Evolutionary conservation across 2,797 vertebrate species (phyloP).

Genomic region (Ceyx erithaca): DNA sequence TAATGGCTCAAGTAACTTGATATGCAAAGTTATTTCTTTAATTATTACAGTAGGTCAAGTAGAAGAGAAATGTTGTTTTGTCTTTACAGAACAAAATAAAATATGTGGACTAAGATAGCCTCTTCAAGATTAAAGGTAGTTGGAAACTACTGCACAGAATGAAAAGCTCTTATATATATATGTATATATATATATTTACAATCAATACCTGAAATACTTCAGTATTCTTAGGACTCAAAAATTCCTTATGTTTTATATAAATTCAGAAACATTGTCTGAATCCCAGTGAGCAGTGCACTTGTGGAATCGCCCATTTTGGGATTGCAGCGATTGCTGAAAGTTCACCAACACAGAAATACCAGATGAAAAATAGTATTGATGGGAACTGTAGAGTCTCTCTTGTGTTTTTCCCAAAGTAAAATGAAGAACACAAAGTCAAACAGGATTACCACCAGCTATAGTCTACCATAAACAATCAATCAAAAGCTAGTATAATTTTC

Average conservation of each 20-base stretch:
- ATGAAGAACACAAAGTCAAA: background rate
- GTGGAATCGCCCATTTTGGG: background rate
- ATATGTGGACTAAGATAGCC: background rate
- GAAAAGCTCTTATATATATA: background rate
- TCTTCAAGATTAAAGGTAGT: background rate
- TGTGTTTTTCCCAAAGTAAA: background rate
- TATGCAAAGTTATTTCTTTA: background rate
- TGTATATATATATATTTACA: background rate
- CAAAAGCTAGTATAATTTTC: constrained; percentile 10
- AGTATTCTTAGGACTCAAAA: background rate
- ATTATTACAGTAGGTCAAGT: background rate
- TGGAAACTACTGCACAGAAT: background rate
- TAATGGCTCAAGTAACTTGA: background rate
- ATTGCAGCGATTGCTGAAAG: constrained; percentile 1
- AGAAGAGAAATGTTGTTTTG: background rate
- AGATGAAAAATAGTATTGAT: constrained; percentile 12
- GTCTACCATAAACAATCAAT: background rate
- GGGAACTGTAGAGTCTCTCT: background rate
- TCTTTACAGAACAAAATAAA: constrained; percentile 3
- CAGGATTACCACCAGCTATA: background rate
- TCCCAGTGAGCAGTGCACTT: background rate
- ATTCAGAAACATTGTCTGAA: background rate
- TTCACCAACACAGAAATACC: background rate
- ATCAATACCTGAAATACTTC: background rate
- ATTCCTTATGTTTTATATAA: constrained; percentile 21